phyloP scores from a whole-genome alignment of 2,113 vertebrate genomes.

The Indicator maculatus region DNA sequence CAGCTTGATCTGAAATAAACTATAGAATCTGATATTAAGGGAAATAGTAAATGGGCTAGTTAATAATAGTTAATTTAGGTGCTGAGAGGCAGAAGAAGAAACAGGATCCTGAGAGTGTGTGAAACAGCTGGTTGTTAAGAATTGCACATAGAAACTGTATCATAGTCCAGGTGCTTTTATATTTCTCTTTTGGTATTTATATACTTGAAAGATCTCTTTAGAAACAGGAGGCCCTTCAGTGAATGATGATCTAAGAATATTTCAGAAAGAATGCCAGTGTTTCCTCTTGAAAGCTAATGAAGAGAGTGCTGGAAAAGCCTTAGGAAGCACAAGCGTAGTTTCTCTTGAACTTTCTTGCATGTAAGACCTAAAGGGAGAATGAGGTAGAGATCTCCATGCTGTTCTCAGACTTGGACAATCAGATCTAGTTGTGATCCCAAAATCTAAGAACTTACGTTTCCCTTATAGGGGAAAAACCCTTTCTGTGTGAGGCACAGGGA shows the following conservation, averaged over 20 bases:
- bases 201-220: background rate
- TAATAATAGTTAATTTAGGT: background rate
- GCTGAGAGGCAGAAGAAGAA: background rate
- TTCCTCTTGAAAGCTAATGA: background rate
- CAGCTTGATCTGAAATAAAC: background rate
- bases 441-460: constrained; percentile 16
- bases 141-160: background rate
- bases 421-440: background rate
- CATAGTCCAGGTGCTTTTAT: background rate
- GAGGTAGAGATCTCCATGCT: background rate
- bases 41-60: background rate
- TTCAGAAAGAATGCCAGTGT: background rate
- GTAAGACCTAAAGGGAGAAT: background rate
- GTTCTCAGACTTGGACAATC: background rate
- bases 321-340: background rate
- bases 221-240: background rate
- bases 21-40: background rate
- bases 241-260: background rate
- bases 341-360: background rate
- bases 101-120: background rate
- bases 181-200: background rate
- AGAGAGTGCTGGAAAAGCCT: background rate
- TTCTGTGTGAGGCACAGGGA: constrained; percentile 92
- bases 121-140: background rate
- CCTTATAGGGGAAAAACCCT: constrained; percentile 92